These are phyloP conservation scores for Mohoua ochrocephala DNA, from an alignment of 2,113 vertebrate species.

Conservation along the genomic window DNA sequence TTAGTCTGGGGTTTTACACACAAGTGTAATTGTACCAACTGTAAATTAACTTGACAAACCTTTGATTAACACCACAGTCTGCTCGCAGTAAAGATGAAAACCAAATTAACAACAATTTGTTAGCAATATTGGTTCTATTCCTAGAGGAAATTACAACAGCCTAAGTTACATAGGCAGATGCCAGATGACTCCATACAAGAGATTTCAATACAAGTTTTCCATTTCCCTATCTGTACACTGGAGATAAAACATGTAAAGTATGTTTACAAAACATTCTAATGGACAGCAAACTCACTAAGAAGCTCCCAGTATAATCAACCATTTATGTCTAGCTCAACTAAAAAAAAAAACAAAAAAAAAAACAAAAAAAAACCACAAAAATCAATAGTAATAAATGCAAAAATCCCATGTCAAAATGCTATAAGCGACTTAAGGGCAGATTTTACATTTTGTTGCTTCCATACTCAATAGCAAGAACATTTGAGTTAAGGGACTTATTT, in stretches of 20 bases:
- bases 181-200: background rate
- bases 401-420: background rate
- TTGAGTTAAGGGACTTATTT: background rate
- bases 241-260: background rate
- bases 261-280: background rate
- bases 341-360: background rate
- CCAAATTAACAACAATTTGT: conserved; percentile 24
- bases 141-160: conserved; percentile 7
- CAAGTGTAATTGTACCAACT: background rate
- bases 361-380: background rate
- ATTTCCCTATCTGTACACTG: background rate
- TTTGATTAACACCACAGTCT: conserved; percentile 31
- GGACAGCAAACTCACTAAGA: background rate
- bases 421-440: background rate
- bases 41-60: conserved; percentile 31
- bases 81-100: conserved; percentile 2
- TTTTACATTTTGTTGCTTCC: background rate
- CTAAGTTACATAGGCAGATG: background rate
- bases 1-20: background rate
- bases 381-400: background rate
- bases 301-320: background rate
- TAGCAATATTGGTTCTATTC: conserved; percentile 1
- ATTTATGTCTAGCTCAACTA: background rate
- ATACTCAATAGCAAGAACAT: background rate
- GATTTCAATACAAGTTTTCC: background rate